Percentiles rank a stretch among this genome's conserved stretches.
Conservation (phyloP, 2,797 vertebrate genomes). For the Heteromormyrus szaboi region DNA sequence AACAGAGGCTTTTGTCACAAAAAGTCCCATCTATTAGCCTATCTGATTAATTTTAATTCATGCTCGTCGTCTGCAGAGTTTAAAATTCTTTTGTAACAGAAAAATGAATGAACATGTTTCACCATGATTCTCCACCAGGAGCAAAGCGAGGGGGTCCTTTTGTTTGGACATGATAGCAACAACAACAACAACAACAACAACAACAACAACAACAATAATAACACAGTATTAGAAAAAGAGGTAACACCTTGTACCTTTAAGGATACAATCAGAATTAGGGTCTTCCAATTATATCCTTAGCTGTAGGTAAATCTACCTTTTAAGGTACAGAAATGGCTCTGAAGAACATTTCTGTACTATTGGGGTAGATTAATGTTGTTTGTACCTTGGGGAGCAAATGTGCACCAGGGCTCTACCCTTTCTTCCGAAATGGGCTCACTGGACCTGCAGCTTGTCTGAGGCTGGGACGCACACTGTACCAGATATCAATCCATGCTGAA, state of each 20-base stretch:
- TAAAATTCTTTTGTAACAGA: background rate
- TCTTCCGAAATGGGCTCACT: background rate
- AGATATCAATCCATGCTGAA: background rate
- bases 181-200: background rate
- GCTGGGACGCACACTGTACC: background rate
- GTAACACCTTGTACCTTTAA: background rate
- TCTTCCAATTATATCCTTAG: background rate
- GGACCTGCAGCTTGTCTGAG: background rate
- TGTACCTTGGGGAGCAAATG: background rate
- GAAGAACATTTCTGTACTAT: background rate
- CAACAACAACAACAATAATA: background rate
- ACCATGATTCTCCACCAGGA: background rate
- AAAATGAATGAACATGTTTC: background rate
- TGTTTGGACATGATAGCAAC: background rate
- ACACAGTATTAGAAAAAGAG: background rate
- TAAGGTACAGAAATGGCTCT: background rate
- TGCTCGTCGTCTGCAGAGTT: background rate
- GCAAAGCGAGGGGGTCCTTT: background rate
- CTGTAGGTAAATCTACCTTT: background rate
- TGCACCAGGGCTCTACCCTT: background rate
- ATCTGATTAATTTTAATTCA: background rate
- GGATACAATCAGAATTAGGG: background rate
- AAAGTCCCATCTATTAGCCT: background rate
- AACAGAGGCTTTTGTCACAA: background rate
- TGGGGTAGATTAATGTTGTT: background rate